Base-by-base conservation (phyloP, 2,888 invertebrate genomes). In the Sinodicranocentrus sp. region DNA sequence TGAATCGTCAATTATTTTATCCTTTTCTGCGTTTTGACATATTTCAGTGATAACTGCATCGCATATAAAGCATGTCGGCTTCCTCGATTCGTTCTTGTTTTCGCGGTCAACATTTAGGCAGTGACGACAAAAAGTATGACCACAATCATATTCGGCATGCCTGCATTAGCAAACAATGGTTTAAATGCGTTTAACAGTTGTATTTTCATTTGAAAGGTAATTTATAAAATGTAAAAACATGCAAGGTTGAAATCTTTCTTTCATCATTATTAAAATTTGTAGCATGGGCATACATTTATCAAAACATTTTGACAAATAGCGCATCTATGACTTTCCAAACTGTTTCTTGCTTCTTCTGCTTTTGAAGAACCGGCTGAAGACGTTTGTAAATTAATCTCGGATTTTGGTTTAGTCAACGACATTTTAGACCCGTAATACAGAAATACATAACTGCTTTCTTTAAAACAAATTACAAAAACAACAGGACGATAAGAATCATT, bases 61-160 rank as follows among this genome's bases (percentile, higher is more conserved):
- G n/a, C 84, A 84, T 8, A 84, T 75, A 13, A 71, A 59, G 23
- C 84, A 84, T 13, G 72, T 76, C 0, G 61, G 48, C 10, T 71
- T 71, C 19, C 48, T 25, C 0, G 44, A n/a, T n/a, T 65, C 33
- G 6, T 21, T 26, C 6, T 48, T 15, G 15, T 43, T 59, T 6
- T 61, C 68, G 10, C 39, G 25, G 21, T 70, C 63, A 3, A 65
- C 17, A 54, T 84, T 80, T 10, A 84, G n/a, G 43, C 84, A 84
- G 33, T 80, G 54, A 3, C 84, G 84, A 48, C 84, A 84, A 57
- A 65, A 84, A 8, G 39, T 65, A 25, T 84, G 84, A 0, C 80
- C 84, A 28, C 84, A 84, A 33, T 76, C 76, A 2, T n/a, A n/a
- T n/a, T n/a, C n/a, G n/a, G n/a, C n/a, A n/a, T n/a, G n/a, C n/a